phyloP scores from a whole-genome alignment of 2,888 invertebrate genomes.

The Platypus cylindrus region DNA sequence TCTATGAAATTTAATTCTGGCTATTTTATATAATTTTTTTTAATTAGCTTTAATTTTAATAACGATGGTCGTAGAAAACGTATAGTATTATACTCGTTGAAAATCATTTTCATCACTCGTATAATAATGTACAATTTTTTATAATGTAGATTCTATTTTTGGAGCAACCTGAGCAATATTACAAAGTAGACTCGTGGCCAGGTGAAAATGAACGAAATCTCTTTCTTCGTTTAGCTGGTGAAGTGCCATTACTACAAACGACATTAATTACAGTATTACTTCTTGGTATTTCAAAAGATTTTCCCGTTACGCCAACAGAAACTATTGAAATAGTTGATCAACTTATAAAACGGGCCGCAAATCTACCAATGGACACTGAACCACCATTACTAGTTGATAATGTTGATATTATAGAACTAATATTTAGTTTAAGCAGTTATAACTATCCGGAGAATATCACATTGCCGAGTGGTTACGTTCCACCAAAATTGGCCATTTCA shows the following conservation, averaged over 20 bases:
- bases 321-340: conserved; percentile 78
- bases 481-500: conserved; percentile 84
- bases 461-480: conserved; percentile 65
- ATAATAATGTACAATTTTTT: no score
- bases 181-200: conserved; percentile 41
- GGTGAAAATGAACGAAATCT: conserved; percentile 76
- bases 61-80: no score
- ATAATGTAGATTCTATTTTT: conserved; percentile 52
- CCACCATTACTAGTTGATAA: conserved; percentile 65
- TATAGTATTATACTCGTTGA: no score
- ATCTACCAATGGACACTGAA: conserved; percentile 57
- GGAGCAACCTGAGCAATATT: conserved; percentile 68
- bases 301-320: conserved; percentile 68
- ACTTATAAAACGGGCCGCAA: conserved; percentile 72
- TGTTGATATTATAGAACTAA: conserved; percentile 73
- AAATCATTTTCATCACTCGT: no score
- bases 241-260: conserved; percentile 78
- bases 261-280: conserved; percentile 70
- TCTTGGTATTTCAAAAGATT: conserved; percentile 63
- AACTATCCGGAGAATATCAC: conserved; percentile 87
- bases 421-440: conserved; percentile 84
- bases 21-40: no score
- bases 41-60: no score
- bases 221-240: conserved; percentile 68
- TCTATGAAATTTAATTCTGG: no score